Evolutionary conservation across 2,113 vertebrate genomes (phyloP).

Genomic region (zebrafish (Danio rerio)): GRCz12tu NC_133182.1:39337501-39338000

Average conservation of each 20-base stretch:
- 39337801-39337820: conserved; percentile 7
- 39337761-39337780: conserved; percentile 12
- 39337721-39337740: conserved; percentile 2
- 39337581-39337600: neutral
- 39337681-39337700: conserved; percentile 31
- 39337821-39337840: conserved; percentile 7
- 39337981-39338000: neutral
- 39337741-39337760: conserved; percentile 35
- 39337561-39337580: neutral
- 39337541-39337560: conserved; percentile 1
- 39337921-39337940: neutral
- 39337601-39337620: neutral
- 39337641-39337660: neutral
- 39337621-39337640: conserved; percentile 7
- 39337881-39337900: neutral
- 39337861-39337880: conserved; percentile 2
- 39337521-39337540: neutral
- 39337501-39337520: neutral
- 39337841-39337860: neutral
- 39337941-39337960: neutral
- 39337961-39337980: conserved; percentile 8
- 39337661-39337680: neutral
- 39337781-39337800: conserved; percentile 8
- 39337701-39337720: conserved; percentile 9
- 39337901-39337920: neutral